phyloP scores from a whole-genome alignment of 2,888 invertebrate species.

The Cactoblastis cactorum region DNA sequence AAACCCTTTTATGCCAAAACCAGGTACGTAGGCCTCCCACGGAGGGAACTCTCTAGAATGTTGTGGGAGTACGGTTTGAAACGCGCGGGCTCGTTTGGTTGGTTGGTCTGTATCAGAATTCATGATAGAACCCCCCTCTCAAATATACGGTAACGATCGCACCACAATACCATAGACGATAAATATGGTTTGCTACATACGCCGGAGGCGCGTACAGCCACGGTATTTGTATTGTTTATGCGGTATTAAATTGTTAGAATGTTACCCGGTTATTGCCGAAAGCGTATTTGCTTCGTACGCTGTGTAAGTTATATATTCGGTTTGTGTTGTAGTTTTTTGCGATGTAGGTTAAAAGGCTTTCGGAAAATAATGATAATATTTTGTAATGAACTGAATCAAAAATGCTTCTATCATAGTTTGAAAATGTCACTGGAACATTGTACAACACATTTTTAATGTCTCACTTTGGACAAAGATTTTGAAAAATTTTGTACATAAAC shows the following conservation, averaged over 20 bases:
- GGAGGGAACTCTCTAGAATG: not conserved
- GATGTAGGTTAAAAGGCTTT: not conserved
- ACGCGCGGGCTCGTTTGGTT: slow-evolving; percentile 49
- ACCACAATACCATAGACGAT: slow-evolving; percentile 76
- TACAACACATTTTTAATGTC: too few species aligned
- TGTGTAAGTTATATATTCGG: slow-evolving; percentile 51
- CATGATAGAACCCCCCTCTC: slow-evolving; percentile 70
- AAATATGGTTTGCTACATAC: slow-evolving; percentile 69
- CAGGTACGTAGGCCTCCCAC: slow-evolving; percentile 19
- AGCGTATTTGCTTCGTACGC: slow-evolving; percentile 73
- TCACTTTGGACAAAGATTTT: too few species aligned
- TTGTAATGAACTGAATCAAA: too few species aligned
- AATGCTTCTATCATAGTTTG: too few species aligned
- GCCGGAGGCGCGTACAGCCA: slow-evolving; percentile 56
- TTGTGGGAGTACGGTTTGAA: slow-evolving; percentile 30
- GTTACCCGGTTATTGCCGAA: slow-evolving; percentile 75
- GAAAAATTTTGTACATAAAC: too few species aligned
- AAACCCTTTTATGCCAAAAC: slow-evolving; percentile 53
- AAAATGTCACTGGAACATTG: too few species aligned
- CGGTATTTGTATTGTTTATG: slow-evolving; percentile 75
- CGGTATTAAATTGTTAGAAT: slow-evolving; percentile 77
- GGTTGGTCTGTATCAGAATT: slow-evolving; percentile 73
- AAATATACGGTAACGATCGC: slow-evolving; percentile 75
- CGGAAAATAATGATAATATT: too few species aligned
- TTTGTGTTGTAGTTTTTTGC: slow-evolving; percentile 19